Percentiles rank a stretch among this genome's conserved stretches.
These are phyloP conservation scores for Centropyge bicolor DNA, from an alignment of 2,797 vertebrate genomes.

Conservation along the genomic window DNA sequence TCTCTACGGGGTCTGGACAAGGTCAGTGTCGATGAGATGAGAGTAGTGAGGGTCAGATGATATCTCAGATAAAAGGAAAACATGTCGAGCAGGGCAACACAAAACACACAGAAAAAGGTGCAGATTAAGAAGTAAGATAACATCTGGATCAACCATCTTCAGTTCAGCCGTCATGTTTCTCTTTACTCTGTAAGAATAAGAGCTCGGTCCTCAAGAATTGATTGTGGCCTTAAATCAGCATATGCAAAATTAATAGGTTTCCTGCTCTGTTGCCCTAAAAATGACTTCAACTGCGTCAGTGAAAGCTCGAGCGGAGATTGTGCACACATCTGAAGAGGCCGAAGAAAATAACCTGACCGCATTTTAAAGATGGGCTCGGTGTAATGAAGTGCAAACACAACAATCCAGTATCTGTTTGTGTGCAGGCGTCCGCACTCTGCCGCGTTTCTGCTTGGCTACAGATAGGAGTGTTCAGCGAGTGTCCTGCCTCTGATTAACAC, in stretches of 20 bases:
- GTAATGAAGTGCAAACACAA: background rate
- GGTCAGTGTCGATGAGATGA: slow-evolving; percentile 31
- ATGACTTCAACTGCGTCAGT: background rate
- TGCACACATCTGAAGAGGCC: background rate
- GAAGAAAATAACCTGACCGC: background rate
- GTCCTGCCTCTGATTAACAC: slow-evolving; percentile 66
- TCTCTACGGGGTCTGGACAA: slow-evolving; percentile 6
- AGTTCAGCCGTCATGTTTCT: background rate
- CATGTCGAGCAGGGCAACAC: slow-evolving; percentile 10
- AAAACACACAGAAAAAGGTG: background rate
- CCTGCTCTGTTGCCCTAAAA: slow-evolving; percentile 1
- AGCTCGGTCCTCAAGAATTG: background rate
- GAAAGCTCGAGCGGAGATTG: background rate
- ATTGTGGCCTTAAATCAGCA: background rate
- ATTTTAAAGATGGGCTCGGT: background rate
- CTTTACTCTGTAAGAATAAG: no score
- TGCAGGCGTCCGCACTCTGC: background rate
- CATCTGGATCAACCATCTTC: background rate
- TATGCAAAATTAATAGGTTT: background rate
- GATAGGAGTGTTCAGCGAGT: slow-evolving; percentile 27
- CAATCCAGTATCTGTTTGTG: background rate
- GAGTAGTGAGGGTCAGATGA: slow-evolving; percentile 28
- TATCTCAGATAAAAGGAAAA: slow-evolving; percentile 21
- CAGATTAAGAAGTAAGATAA: background rate
- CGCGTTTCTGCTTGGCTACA: slow-evolving; percentile 34